phyloP scores from a whole-genome alignment of 2,113 vertebrate species.

The Merops nubicus region DNA sequence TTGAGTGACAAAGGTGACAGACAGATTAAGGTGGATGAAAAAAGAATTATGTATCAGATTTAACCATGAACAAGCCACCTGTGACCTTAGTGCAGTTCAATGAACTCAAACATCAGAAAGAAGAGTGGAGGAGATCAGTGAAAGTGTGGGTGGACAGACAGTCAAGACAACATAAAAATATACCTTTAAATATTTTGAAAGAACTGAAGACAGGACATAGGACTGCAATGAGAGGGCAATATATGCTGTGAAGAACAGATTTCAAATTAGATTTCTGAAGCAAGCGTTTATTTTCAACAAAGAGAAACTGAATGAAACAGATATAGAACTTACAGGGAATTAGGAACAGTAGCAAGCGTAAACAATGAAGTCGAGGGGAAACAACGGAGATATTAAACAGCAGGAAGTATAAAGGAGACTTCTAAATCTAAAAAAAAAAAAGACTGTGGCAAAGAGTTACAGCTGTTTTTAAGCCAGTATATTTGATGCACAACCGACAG shows the following conservation, averaged over 20 bases:
- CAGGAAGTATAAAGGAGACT: not conserved
- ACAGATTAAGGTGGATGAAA: not conserved
- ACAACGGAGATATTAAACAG: not conserved
- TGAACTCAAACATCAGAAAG: not conserved
- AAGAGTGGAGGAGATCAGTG: not conserved
- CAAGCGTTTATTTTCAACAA: not conserved
- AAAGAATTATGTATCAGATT: constrained; percentile 3
- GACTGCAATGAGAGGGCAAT: not conserved
- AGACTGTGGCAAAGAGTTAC: not conserved
- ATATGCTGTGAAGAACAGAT: not conserved
- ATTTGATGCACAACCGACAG: not conserved
- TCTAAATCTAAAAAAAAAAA: not conserved
- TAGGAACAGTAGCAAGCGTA: not conserved
- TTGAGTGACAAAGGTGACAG: constrained; percentile 3
- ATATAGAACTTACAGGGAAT: not conserved
- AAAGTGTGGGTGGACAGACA: not conserved
- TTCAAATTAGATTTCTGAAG: not conserved
- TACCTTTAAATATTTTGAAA: constrained; percentile 34
- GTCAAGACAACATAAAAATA: constrained; percentile 16
- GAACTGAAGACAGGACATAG: not conserved
- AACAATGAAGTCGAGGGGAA: not conserved
- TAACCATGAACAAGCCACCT: not conserved
- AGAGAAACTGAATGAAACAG: not conserved
- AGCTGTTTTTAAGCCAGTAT: not conserved
- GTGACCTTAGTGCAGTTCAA: constrained; percentile 19